These are phyloP conservation scores for Scleropages formosus DNA, from an alignment of 2,797 vertebrate species.

Conservation along the genomic window DNA sequence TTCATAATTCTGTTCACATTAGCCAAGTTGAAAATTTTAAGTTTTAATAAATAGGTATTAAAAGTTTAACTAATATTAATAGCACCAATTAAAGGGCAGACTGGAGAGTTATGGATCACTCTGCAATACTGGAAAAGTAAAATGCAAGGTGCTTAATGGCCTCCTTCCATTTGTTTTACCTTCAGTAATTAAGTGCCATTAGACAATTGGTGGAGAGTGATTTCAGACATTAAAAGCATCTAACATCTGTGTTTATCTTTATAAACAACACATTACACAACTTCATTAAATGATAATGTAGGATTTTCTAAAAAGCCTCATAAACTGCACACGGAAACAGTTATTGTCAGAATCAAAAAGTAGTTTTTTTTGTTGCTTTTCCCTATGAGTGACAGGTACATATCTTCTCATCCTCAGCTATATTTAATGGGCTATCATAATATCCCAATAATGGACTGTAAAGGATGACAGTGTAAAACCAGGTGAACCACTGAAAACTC, in stretches of 20 bases:
- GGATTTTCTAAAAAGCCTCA: slow-evolving; percentile 52
- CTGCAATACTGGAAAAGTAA: slow-evolving; percentile 48
- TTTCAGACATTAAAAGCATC: slow-evolving; percentile 23
- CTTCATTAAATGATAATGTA: slow-evolving; percentile 46
- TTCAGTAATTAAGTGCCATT: slow-evolving; percentile 17
- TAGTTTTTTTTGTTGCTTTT: slow-evolving; percentile 43
- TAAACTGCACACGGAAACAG: slow-evolving; percentile 57
- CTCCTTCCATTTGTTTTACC: slow-evolving; percentile 19
- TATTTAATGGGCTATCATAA: not conserved
- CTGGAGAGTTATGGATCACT: slow-evolving; percentile 64
- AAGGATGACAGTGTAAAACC: not conserved
- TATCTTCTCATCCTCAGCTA: slow-evolving; percentile 49
- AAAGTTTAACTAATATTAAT: slow-evolving; percentile 79
- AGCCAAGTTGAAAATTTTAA: slow-evolving; percentile 57
- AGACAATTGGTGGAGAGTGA: slow-evolving; percentile 24
- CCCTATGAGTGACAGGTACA: slow-evolving; percentile 57
- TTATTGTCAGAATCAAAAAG: slow-evolving; percentile 47
- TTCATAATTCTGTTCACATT: slow-evolving; percentile 71
- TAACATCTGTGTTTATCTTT: slow-evolving; percentile 52
- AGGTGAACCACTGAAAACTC: not conserved
- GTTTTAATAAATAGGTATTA: slow-evolving; percentile 76
- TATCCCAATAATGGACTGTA: not conserved
- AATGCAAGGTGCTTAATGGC: slow-evolving; percentile 16
- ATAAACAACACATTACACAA: slow-evolving; percentile 44
- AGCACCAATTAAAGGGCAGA: slow-evolving; percentile 66